phyloP scores from a whole-genome alignment of 2,888 invertebrate species.

The Synanthedon andrenaeformis region DNA sequence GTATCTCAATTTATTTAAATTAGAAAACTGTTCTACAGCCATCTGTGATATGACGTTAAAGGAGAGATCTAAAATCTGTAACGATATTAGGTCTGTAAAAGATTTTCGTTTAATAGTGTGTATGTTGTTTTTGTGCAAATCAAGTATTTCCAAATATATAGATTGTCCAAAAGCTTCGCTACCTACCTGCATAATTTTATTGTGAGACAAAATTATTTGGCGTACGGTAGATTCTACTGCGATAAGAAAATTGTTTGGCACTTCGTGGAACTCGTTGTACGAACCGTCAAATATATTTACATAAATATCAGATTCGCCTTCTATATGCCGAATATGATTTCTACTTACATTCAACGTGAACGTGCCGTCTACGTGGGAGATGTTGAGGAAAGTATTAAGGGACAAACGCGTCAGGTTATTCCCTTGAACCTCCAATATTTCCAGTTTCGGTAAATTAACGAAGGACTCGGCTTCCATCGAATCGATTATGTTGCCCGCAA shows the following conservation, averaged over 20 bases:
- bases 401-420: constrained; percentile 80
- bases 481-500: constrained; percentile 84
- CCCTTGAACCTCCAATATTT: constrained; percentile 83
- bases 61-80: constrained; percentile 85
- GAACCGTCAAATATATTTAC: constrained; percentile 79
- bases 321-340: constrained; percentile 70
- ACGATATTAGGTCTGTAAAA: constrained; percentile 78
- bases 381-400: constrained; percentile 75
- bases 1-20: constrained; percentile 78
- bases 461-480: constrained; percentile 81
- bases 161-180: constrained; percentile 81
- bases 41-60: constrained; percentile 81
- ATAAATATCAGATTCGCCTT: constrained; percentile 65
- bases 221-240: constrained; percentile 74
- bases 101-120: constrained; percentile 79
- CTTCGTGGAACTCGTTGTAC: constrained; percentile 74
- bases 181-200: constrained; percentile 77
- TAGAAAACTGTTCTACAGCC: constrained; percentile 84
- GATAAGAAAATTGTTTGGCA: constrained; percentile 75
- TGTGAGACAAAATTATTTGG: constrained; percentile 79
- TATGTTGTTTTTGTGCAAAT: constrained; percentile 80
- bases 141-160: constrained; percentile 77
- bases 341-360: constrained; percentile 82
- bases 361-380: constrained; percentile 74
- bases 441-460: constrained; percentile 79